Evolutionary conservation across 1,140 invertebrate species (phyloP).

Genomic region (Drosophila funebris): DNA sequence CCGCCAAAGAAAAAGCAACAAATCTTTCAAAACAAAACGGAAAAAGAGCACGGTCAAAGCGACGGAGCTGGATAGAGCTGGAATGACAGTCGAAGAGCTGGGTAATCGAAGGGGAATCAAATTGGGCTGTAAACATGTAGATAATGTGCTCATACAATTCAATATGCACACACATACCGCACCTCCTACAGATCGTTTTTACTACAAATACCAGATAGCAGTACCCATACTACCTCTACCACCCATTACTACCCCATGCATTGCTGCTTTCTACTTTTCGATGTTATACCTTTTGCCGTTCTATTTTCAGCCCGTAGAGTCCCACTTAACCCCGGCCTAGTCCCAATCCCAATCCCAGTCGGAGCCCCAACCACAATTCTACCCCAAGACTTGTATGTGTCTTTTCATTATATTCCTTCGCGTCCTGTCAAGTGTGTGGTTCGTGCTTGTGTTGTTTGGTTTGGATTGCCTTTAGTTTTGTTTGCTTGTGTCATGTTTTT

Average conservation of each 20-base stretch:
- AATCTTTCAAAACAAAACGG: conserved; percentile 71
- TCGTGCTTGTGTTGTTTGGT: conserved; percentile 32
- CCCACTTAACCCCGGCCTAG: conserved; percentile 1
- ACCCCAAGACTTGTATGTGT: conserved; percentile 21
- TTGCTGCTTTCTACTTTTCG: conserved; percentile 46
- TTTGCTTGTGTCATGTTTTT: conserved; percentile 50
- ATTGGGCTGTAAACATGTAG: conserved; percentile 83
- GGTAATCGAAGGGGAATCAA: conserved; percentile 76
- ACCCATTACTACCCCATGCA: conserved; percentile 5
- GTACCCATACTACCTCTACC: neutral
- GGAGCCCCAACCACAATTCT: neutral
- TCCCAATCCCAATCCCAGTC: neutral
- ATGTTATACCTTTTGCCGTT: conserved; percentile 31
- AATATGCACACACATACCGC: conserved; percentile 58
- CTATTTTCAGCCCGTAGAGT: conserved; percentile 8
- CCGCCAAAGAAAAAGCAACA: conserved; percentile 61
- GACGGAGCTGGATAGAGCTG: neutral
- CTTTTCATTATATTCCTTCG: conserved; percentile 63
- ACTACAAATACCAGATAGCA: neutral
- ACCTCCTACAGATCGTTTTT: neutral
- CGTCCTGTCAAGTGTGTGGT: conserved; percentile 58
- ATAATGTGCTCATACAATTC: conserved; percentile 80
- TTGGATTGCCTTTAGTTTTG: conserved; percentile 43
- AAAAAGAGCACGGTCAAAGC: conserved; percentile 25
- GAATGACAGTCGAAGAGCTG: conserved; percentile 16